Percentiles rank a stretch among this genome's conserved stretches.
Evolutionary conservation across 1,140 invertebrate species (phyloP).

Genomic region (Drosophila suzukii): DNA sequence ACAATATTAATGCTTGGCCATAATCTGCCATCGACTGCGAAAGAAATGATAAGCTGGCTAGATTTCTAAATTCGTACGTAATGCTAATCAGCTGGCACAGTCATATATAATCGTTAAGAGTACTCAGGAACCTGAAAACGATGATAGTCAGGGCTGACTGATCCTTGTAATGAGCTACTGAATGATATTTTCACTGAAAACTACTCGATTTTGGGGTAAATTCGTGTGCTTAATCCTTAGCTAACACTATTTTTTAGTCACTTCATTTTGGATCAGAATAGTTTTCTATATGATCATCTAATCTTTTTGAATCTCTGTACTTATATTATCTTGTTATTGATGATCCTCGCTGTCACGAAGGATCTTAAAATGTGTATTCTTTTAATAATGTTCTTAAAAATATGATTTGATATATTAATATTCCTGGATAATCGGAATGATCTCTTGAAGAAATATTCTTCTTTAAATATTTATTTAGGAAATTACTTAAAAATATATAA

Average conservation of each 20-base stretch:
- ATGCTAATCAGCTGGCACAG: slow-evolving; percentile 33
- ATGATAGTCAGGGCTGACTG: not conserved
- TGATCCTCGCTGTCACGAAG: no score
- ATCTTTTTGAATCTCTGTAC: no score
- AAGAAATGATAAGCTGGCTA: slow-evolving; percentile 25
- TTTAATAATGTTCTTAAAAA: no score
- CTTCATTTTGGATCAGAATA: not conserved
- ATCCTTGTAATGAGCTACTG: slow-evolving; percentile 4
- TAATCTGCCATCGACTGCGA: slow-evolving; percentile 28
- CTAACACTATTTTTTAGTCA: not conserved
- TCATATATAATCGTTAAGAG: slow-evolving; percentile 25
- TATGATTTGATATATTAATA: no score
- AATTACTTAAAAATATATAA: not conserved
- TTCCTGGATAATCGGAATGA: not conserved
- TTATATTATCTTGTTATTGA: no score
- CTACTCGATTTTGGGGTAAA: no score
- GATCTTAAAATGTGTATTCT: no score
- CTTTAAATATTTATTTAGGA: no score
- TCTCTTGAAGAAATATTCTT: not conserved
- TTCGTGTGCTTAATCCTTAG: no score
- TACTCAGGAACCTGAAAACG: not conserved
- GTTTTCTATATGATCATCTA: no score
- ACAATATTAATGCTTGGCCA: slow-evolving; percentile 42
- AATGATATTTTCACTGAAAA: not conserved
- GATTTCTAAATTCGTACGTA: slow-evolving; percentile 45